These are phyloP conservation scores for Atta texana DNA, from an alignment of 1,140 invertebrate genomes.

Conservation along the genomic window DNA sequence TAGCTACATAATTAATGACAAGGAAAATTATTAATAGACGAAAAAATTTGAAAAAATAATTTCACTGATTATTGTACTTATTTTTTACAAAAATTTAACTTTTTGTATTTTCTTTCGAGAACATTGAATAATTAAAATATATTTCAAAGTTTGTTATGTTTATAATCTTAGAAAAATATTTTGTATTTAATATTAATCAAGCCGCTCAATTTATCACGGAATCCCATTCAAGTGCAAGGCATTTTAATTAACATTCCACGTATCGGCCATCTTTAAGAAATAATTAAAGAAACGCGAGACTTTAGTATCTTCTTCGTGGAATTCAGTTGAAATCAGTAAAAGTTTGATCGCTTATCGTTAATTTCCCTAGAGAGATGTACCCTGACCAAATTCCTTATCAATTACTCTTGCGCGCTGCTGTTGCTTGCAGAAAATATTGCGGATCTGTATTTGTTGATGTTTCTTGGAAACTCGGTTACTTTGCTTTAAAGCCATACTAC, in stretches of 20 bases:
- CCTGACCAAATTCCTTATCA: conserved; percentile 64
- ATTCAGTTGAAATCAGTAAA: conserved; percentile 29
- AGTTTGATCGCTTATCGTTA: conserved; percentile 70
- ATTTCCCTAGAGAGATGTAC: conserved; percentile 70
- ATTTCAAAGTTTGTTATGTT: background rate
- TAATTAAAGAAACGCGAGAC: conserved; percentile 64
- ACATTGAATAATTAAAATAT: conserved; percentile 10
- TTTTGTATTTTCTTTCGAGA: too few relatives aligned
- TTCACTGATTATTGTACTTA: background rate
- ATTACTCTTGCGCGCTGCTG: conserved; percentile 52
- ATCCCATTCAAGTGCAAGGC: background rate
- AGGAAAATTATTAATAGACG: background rate
- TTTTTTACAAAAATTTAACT: background rate
- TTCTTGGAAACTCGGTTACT: conserved; percentile 38
- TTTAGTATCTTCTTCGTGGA: conserved; percentile 7
- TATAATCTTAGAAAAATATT: background rate
- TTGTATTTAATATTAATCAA: conserved; percentile 9
- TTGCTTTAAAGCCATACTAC: background rate
- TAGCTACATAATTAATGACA: background rate
- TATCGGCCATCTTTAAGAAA: conserved; percentile 44
- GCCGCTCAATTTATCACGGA: background rate
- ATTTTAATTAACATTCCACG: conserved; percentile 29
- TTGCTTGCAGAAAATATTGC: conserved; percentile 25
- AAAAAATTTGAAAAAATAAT: background rate
- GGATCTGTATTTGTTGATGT: conserved; percentile 39